Conservation (phyloP, 2,113 vertebrate species). For the Monarcha castaneiventris region DNA sequence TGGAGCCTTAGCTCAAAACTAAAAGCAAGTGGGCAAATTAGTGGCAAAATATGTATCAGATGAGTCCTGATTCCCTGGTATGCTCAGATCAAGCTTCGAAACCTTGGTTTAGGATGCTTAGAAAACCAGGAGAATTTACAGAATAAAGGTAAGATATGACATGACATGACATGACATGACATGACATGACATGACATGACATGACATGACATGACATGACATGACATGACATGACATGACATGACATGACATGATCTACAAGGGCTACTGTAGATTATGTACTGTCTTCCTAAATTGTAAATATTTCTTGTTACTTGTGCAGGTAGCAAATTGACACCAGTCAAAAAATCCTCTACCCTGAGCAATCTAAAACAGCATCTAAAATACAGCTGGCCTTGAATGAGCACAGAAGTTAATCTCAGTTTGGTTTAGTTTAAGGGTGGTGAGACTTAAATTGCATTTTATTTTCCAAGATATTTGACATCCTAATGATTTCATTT, state of each 20-base stretch:
- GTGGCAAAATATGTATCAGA: not conserved
- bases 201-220: too few relatives aligned
- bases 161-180: too few relatives aligned
- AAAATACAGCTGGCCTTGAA: not conserved
- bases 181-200: not conserved
- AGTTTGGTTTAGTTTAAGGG: not conserved
- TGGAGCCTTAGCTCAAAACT: not conserved
- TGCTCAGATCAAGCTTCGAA: not conserved
- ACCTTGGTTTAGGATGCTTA: not conserved
- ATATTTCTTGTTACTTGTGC: not conserved
- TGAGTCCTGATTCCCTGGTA: not conserved
- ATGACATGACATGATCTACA: not conserved
- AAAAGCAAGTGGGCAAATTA: not conserved
- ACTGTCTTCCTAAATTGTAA: not conserved
- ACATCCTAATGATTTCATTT: not conserved
- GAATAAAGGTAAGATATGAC: not conserved
- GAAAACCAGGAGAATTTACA: not conserved
- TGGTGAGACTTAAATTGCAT: not conserved
- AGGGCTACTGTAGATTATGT: not conserved
- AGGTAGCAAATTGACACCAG: not conserved
- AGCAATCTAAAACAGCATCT: not conserved
- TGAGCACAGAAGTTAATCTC: not conserved
- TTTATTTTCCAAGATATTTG: not conserved
- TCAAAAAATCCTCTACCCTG: not conserved
- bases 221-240: not conserved